Base-by-base conservation (phyloP, 2,888 invertebrate genomes). In the Ormyrus rosae region DNA sequence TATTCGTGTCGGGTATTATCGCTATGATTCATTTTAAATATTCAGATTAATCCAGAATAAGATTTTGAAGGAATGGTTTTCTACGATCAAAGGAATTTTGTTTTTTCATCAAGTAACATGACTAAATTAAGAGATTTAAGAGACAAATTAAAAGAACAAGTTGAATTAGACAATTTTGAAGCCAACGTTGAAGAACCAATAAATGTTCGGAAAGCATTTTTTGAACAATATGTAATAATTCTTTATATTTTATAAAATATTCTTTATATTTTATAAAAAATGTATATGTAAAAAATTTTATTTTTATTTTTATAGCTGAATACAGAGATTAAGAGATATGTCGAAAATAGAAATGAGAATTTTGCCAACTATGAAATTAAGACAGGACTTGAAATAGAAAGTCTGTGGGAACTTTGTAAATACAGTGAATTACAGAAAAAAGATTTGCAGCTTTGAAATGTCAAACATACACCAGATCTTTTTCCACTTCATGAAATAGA, bases 401-500 rank as follows among this genome's bases (percentile, higher is more conserved):
- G 93, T 9, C 93, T 95, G 92, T 98, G 97, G 97, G 93, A 96
- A 78, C 93, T 93, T 82, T 95, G 96, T 71, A 94, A 95, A 89
- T 95, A 94, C 86, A 93, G 94, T 0, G 92, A 93, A 56, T 88
- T 91, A 0, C 93, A 95, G 83, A 92, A 93, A 7, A 92, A 34
- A 91, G 93, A 80, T 96, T 96, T 87, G 89, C 92, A 0, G 93
- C 94, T 82, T 95, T 94, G 86, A 91, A 92, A 85, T 93, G 93
- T 85, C 94, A 95, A 61, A 93, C 93, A 63, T 97, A 94, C 88
- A 95, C 95, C 95, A 0, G 97, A 98, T 89, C 91, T 97, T 0
- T 91, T 98, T 9, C 94, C 94, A 0, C 88, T 95, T 34, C 97
- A 97, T 87, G 97, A 98, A 88, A 89, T 94, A 65, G 96, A 98